Evolutionary conservation across 2,888 invertebrate genomes (phyloP), one percentile per base, ranked within the genome.

Genomic region (Tenthredo notha): DNA sequence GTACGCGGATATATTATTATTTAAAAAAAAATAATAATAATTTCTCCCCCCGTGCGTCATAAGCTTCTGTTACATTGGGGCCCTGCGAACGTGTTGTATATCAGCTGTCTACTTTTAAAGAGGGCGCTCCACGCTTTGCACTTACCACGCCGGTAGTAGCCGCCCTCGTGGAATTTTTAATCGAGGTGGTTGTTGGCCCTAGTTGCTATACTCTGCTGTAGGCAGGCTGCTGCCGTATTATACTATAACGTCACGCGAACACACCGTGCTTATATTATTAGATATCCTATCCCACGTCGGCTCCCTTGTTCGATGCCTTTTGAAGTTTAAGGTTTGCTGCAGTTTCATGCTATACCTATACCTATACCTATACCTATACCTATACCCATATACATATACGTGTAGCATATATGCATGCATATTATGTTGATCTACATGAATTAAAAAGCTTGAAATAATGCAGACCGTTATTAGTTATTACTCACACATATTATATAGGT

Each of bases 81-180:
- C 7, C 33, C 67, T 6, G 29, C 15, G 18, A 18, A 33, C 67
- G 4, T 33, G 18, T 54, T 7, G 15, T 33, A 33, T 29, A 67
- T 67, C 67, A 67, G 67, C 67, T 67, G 67, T 67, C 33, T 67
- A 15, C 67, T 33, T 33, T 67, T 67, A 18, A 25, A 67, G 67
- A 33, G 67, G 67, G 74, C 40, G 40, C n/a, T 33, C 15, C 29
- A n/a, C 40, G 74, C 54, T 54, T 33, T n/a, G 54, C 77, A 77
- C 54, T 77, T 29, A 18, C n/a, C 37, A 10, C 54, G 37, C 77
- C 29, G 61, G 21, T 21, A 40, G 40, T 61, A 18, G 80, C 58
- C 67, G 15, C 83, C 83, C 83, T 83, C 83, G 83, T 83, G 83
- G 83, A 83, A 83, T 83, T 83, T 83, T 83, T 83, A 83, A 83